These are phyloP conservation scores for Salvelinus alpinus DNA, from an alignment of 2,113 vertebrate genomes.

Conservation along the genomic window DNA sequence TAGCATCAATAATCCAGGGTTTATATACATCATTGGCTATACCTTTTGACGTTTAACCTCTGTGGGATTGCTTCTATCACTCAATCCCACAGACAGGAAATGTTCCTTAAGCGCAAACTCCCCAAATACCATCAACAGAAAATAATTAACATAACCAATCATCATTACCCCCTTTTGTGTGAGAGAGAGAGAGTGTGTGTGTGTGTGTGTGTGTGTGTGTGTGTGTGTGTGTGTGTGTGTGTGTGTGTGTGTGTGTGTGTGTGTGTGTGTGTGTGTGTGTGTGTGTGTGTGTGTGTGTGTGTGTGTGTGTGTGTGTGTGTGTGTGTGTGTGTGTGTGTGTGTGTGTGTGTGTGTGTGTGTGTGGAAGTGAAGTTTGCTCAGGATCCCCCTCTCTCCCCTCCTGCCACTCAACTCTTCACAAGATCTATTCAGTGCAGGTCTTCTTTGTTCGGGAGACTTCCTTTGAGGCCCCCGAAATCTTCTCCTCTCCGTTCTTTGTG, in stretches of 20 bases:
- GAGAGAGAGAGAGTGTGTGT: no score
- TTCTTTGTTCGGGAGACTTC: conserved; percentile 17
- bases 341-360: not conserved
- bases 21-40: not conserved
- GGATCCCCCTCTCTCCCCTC: not conserved
- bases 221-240: no score
- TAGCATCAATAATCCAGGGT: no score
- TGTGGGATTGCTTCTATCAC: not conserved
- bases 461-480: conserved; percentile 21
- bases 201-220: no score
- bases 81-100: not conserved
- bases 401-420: not conserved
- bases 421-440: conserved; percentile 21
- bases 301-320: no score
- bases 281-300: no score
- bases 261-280: not conserved
- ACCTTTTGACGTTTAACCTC: not conserved
- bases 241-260: no score
- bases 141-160: not conserved
- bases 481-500: conserved; percentile 31
- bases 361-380: not conserved
- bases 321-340: not conserved
- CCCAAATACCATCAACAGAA: not conserved
- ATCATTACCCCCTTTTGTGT: not conserved
- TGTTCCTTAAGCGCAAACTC: not conserved